These are phyloP conservation scores for Cryptophagus acutangulus DNA, from an alignment of 2,888 invertebrate genomes.

Conservation along the genomic window DNA sequence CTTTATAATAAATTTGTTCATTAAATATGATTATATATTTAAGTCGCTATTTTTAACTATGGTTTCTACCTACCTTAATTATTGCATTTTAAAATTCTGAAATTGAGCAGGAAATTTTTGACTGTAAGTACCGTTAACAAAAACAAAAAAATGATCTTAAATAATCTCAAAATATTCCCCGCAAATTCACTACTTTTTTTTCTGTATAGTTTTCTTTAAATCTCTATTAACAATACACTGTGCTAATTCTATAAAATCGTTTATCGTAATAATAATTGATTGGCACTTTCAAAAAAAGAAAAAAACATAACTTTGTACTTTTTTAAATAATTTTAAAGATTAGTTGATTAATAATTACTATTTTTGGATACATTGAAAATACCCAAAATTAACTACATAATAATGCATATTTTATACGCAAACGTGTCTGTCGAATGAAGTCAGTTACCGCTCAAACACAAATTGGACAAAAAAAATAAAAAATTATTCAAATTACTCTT, in stretches of 20 bases:
- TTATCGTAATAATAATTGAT: no score
- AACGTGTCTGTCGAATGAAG: no score
- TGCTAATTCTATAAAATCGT: slow-evolving; percentile 23
- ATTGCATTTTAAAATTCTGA: slow-evolving; percentile 6
- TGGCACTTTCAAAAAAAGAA: slow-evolving; percentile 36
- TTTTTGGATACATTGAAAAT: slow-evolving; percentile 20
- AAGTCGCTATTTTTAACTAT: no score
- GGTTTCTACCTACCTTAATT: slow-evolving; percentile 10
- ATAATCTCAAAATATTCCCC: slow-evolving; percentile 21
- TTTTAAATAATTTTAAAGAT: slow-evolving; percentile 30
- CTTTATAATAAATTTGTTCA: no score
- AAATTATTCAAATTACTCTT: no score
- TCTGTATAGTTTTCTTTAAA: no score
- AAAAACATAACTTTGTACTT: slow-evolving; percentile 37
- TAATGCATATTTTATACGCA: no score
- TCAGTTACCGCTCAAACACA: no score
- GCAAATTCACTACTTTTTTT: slow-evolving; percentile 6
- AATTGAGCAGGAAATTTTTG: slow-evolving; percentile 8
- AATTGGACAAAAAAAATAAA: no score
- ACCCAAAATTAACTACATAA: slow-evolving; percentile 14
- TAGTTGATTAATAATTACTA: no score
- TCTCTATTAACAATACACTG: slow-evolving; percentile 16
- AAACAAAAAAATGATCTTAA: slow-evolving; percentile 8
- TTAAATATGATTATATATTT: no score
- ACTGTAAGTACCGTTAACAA: slow-evolving; percentile 8